Evolutionary conservation across 2,888 invertebrate species (phyloP).

Genomic region (Luperina nickerlii): DNA sequence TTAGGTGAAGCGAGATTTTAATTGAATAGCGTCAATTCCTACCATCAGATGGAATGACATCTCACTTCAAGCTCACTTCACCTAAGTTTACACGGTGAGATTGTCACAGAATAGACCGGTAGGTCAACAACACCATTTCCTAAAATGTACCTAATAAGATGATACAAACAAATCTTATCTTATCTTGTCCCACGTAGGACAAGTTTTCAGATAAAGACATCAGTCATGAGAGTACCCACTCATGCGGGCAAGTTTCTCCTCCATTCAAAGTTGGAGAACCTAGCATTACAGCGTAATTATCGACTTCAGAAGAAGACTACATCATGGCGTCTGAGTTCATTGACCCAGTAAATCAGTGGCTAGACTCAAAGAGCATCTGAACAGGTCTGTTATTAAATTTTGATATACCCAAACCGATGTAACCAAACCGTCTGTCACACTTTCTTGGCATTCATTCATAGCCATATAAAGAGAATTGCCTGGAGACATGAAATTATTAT

Average conservation of each 20-base stretch:
- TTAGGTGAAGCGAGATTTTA: too few species aligned
- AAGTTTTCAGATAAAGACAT: neutral
- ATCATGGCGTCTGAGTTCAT: slow-evolving; percentile 30
- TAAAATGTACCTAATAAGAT: neutral
- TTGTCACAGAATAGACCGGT: too few species aligned
- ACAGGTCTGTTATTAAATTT: slow-evolving; percentile 39
- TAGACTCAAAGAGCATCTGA: slow-evolving; percentile 28
- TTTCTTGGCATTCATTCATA: slow-evolving; percentile 36
- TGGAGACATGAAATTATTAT: slow-evolving; percentile 45
- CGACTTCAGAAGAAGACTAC: slow-evolving; percentile 29
- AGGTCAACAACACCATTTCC: too few species aligned
- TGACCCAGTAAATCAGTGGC: slow-evolving; percentile 52
- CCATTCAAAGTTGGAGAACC: slow-evolving; percentile 1
- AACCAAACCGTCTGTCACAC: slow-evolving; percentile 51
- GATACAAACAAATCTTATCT: neutral
- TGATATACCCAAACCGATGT: slow-evolving; percentile 46
- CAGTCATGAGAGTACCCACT: neutral
- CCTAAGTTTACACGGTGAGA: too few species aligned
- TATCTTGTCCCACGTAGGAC: neutral
- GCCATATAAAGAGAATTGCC: slow-evolving; percentile 35
- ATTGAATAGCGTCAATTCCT: too few species aligned
- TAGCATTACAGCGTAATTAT: slow-evolving; percentile 46
- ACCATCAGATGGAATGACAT: too few species aligned
- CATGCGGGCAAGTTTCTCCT: neutral
- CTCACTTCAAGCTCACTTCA: too few species aligned